Conservation (phyloP, 2,888 invertebrate genomes). For the Apocheima hispidaria region DNA sequence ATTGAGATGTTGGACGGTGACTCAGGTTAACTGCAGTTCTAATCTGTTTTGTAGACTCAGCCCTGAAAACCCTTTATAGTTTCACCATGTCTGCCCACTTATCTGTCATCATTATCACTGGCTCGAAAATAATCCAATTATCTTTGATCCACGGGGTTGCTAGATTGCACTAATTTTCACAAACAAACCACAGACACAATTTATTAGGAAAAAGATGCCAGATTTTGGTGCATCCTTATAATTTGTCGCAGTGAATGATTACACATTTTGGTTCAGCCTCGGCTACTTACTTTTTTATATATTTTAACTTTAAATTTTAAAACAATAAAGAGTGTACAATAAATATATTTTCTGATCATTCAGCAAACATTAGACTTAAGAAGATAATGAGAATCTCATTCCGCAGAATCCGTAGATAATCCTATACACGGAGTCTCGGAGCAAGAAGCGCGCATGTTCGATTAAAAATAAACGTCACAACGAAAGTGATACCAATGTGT, state of each 20-base stretch:
- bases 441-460: conserved; percentile 16
- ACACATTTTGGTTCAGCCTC: too few relatives aligned
- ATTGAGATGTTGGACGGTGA: conserved; percentile 21
- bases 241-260: too few relatives aligned
- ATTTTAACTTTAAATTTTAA: too few relatives aligned
- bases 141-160: not conserved
- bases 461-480: conserved; percentile 48
- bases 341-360: too few relatives aligned
- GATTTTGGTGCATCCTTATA: not conserved
- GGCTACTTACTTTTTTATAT: too few relatives aligned
- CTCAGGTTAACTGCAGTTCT: conserved; percentile 13
- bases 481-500: conserved; percentile 64
- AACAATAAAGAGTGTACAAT: too few relatives aligned
- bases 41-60: not conserved
- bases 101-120: conserved; percentile 7
- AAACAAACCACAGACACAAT: not conserved
- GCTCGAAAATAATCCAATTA: not conserved
- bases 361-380: too few relatives aligned
- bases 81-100: conserved; percentile 10
- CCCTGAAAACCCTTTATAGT: conserved; percentile 6
- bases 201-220: not conserved
- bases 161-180: not conserved
- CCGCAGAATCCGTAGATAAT: not conserved
- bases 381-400: not conserved
- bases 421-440: too few relatives aligned